phyloP scores from a whole-genome alignment of 2,113 vertebrate genomes.

The Australoheros scitulus region DNA sequence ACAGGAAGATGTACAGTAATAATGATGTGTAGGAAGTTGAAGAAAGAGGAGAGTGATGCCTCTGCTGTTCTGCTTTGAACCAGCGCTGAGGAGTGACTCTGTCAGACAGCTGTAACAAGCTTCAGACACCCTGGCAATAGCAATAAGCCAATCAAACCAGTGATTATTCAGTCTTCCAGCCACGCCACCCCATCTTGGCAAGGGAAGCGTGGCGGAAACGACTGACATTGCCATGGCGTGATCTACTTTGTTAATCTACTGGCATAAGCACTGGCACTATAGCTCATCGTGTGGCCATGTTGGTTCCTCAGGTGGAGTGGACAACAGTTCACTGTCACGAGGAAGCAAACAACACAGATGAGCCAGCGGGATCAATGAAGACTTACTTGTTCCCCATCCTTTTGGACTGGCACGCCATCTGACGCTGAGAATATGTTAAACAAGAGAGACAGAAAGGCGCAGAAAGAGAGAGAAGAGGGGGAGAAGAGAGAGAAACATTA shows the following conservation, averaged over 20 bases:
- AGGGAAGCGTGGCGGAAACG: conserved; percentile 36
- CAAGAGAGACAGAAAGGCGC: conserved; percentile 20
- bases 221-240: conserved; percentile 31
- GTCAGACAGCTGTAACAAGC: conserved; percentile 44
- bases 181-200: conserved; percentile 2
- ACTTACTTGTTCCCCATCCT: conserved; percentile 85
- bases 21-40: conserved; percentile 32
- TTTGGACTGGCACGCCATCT: conserved; percentile 83
- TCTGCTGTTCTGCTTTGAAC: conserved; percentile 42
- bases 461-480: neutral
- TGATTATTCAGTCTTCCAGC: conserved; percentile 42
- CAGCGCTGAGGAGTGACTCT: conserved; percentile 41
- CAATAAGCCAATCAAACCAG: conserved; percentile 43
- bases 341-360: conserved; percentile 42
- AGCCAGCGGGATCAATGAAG: conserved; percentile 13
- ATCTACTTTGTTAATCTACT: conserved; percentile 46
- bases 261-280: conserved; percentile 34
- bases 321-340: conserved; percentile 39
- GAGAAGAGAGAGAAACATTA: conserved; percentile 2
- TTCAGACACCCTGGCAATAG: conserved; percentile 37
- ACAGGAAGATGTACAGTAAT: conserved; percentile 24
- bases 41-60: conserved; percentile 28
- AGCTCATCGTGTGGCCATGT: conserved; percentile 46
- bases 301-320: conserved; percentile 50
- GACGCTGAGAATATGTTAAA: conserved; percentile 65